Conservation (phyloP, 2,888 invertebrate genomes). For the Ariolimax columbianus region DNA sequence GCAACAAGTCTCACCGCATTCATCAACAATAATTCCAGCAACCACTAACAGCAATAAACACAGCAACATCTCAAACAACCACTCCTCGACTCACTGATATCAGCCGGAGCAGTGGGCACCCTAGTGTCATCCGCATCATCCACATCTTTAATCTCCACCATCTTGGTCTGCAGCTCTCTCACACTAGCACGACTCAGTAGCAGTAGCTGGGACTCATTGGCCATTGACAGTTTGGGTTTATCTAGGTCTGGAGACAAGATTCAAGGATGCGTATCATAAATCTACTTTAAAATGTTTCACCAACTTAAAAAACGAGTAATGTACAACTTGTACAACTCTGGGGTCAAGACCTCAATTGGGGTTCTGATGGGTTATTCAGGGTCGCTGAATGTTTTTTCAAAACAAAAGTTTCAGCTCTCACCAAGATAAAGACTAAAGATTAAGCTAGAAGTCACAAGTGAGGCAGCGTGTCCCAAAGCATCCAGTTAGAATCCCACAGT, state of each 20-base stretch:
- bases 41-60: not conserved
- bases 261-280: not conserved
- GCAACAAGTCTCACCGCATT: not conserved
- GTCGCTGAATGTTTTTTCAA: too few relatives aligned
- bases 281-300: too few relatives aligned
- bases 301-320: too few relatives aligned
- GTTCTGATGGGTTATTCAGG: too few relatives aligned
- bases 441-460: too few relatives aligned
- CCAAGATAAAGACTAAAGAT: too few relatives aligned
- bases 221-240: slow-evolving; percentile 65
- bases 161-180: slow-evolving; percentile 83
- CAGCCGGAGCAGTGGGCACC: slow-evolving; percentile 30
- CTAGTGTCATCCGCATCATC: slow-evolving; percentile 44
- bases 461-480: too few relatives aligned
- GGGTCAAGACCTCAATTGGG: too few relatives aligned
- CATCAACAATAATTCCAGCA: not conserved
- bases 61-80: not conserved
- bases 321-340: too few relatives aligned
- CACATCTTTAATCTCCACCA: slow-evolving; percentile 70
- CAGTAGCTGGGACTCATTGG: slow-evolving; percentile 81
- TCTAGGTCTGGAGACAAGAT: slow-evolving; percentile 1
- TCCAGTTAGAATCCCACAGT: too few relatives aligned
- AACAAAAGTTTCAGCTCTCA: too few relatives aligned
- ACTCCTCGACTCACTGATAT: slow-evolving; percentile 39
- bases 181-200: slow-evolving; percentile 89